Conservation (phyloP, 2,797 vertebrate species). For the Schizopygopsis malacanthus region DNA sequence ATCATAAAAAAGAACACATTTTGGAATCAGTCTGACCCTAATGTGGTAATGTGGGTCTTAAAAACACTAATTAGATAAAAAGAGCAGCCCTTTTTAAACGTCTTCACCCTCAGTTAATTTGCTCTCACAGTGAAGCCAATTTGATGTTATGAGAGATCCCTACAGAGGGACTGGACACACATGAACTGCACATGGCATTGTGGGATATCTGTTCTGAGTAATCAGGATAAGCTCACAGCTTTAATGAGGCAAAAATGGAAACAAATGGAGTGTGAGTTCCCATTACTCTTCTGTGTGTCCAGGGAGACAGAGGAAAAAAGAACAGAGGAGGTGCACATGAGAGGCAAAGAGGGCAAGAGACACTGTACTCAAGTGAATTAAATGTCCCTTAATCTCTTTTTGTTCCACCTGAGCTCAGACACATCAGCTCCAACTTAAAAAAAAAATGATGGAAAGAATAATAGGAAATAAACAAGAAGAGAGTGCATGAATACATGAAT, state of each 20-base stretch:
- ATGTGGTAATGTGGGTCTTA: neutral
- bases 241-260: neutral
- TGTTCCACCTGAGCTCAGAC: slow-evolving; percentile 58
- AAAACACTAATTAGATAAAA: neutral
- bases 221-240: slow-evolving; percentile 41
- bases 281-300: slow-evolving; percentile 53
- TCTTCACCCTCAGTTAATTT: slow-evolving; percentile 12
- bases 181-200: slow-evolving; percentile 38
- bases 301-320: slow-evolving; percentile 30
- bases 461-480: neutral
- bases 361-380: slow-evolving; percentile 40
- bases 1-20: neutral
- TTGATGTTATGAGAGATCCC: slow-evolving; percentile 18
- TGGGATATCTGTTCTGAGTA: slow-evolving; percentile 43
- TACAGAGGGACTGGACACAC: slow-evolving; percentile 21
- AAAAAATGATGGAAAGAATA: slow-evolving; percentile 14
- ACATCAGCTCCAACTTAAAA: slow-evolving; percentile 45
- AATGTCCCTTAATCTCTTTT: slow-evolving; percentile 61
- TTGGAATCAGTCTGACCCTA: neutral
- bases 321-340: neutral
- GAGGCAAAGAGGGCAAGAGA: slow-evolving; percentile 33
- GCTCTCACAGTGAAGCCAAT: neutral
- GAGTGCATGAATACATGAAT: neutral
- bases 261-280: slow-evolving; percentile 55
- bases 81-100: neutral